Percentiles rank a stretch among this genome's conserved stretches.
Conservation (phyloP, 2,113 vertebrate species). For the Probosciger aterrimus region DNA sequence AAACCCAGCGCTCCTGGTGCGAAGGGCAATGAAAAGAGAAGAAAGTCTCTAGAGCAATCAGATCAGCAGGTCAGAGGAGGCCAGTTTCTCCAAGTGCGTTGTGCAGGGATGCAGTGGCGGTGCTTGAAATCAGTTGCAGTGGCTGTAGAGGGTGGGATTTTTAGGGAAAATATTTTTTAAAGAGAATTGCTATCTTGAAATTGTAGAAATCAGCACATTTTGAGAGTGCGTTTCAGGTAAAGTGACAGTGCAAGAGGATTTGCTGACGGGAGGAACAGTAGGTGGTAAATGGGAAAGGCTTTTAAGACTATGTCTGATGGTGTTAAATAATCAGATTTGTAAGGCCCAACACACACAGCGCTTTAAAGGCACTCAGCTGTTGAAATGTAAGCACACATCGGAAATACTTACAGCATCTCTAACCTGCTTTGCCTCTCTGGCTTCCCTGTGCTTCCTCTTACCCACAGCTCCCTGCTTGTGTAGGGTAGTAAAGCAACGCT, state of each 20-base stretch:
- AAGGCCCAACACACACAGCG: neutral
- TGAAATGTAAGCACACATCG: neutral
- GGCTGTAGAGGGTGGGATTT: neutral
- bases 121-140: neutral
- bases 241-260: neutral
- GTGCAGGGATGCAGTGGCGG: fast-evolving
- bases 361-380: neutral
- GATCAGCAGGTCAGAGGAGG: neutral
- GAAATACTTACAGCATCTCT: neutral
- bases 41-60: neutral
- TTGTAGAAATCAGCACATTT: neutral
- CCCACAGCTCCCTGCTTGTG: neutral
- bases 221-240: neutral
- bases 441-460: neutral
- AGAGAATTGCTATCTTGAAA: neutral
- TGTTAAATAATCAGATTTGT: neutral
- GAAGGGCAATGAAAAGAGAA: neutral
- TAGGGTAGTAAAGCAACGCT: neutral
- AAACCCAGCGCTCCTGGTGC: neutral
- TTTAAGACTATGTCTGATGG: neutral
- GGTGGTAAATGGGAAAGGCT: neutral
- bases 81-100: neutral
- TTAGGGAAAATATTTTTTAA: neutral
- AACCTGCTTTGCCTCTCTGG: neutral
- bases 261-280: neutral